Base-by-base conservation (phyloP, 2,888 invertebrate genomes). In the Apoderus coryli region DNA sequence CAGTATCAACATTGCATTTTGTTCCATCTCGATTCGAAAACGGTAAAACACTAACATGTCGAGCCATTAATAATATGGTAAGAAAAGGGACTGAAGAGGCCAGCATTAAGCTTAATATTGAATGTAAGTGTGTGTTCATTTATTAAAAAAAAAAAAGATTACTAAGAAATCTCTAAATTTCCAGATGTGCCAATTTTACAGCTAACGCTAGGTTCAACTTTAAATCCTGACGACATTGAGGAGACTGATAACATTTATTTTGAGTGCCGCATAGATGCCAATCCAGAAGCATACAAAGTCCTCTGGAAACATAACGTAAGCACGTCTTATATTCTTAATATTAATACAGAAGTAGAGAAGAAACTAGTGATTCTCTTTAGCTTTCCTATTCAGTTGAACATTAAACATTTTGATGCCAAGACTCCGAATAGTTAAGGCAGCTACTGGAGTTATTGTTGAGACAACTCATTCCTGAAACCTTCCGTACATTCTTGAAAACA, bases 221-320 rank as follows among this genome's bases (percentile, higher is more conserved):
- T 81, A 52, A 77, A 79, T 61, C 76, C 79, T 2, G 70, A 75
- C 45, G 78, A 79, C 56, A 80, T 82, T 46, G 76, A 77, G 50
- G 81, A 81, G 57, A 78, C 77, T 37, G 77, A 76, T 50, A 79
- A 80, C 58, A 77, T 79, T 41, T 79, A 79, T 55, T 79, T 80
- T 53, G 79, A 79, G 59, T 81, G 81, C 60, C 73, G 75, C 59
- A 73, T 80, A 46, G 67, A 71, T 52, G 74, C 80, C 41, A 80
- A 80, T 63, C 81, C 81, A 9, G 65, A 63, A 54, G 76, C 78
- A 45, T 77, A 80, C 57, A 79, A 79, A 65, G 76, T 81, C 45
- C 64, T 78, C 36, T 81, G 81, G 81, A 73, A 72, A 47, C 78
- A 78, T 57, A 76, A 78, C 57, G 80, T 80, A 62, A 77, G 78